Evolutionary conservation across 1,140 invertebrate genomes (phyloP).

Genomic region (Pectinophora gossypiella): DNA sequence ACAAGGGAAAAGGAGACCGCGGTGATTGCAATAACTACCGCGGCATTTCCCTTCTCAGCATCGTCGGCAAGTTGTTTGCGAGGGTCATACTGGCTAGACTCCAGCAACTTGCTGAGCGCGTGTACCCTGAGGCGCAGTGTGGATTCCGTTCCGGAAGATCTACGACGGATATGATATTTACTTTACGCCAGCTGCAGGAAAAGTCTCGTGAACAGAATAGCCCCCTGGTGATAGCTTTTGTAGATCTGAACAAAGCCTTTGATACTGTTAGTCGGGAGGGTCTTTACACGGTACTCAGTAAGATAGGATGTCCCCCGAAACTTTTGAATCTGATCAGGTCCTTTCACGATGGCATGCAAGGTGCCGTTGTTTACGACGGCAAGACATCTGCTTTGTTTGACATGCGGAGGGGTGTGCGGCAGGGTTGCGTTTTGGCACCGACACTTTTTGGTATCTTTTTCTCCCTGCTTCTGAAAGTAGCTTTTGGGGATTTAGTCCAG

Average conservation of each 20-base stretch:
- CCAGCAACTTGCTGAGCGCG: neutral
- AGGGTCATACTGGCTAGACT: neutral
- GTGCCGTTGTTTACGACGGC: slow-evolving; percentile 5
- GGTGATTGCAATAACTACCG: neutral
- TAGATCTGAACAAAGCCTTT: neutral
- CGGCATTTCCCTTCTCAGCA: neutral
- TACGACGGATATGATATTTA: slow-evolving; percentile 15
- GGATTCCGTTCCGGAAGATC: slow-evolving; percentile 3
- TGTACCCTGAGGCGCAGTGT: slow-evolving; percentile 1
- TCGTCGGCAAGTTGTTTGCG: neutral
- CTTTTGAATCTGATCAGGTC: neutral
- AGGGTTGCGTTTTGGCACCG: neutral
- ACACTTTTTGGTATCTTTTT: neutral
- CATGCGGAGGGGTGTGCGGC: neutral
- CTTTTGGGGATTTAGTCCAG: neutral
- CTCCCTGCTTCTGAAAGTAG: too few relatives aligned
- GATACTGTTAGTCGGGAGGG: neutral
- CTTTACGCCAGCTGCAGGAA: slow-evolving; percentile 16
- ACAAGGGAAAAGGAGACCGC: neutral
- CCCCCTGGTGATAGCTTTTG: neutral
- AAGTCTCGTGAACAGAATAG: slow-evolving; percentile 13
- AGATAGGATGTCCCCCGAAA: neutral
- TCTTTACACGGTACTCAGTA: neutral
- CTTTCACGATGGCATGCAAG: neutral
- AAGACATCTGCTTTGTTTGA: too few relatives aligned